A percentile compares a stretch with the other conserved stretches of the same genome.
Evolutionary conservation across 2,113 vertebrate species (phyloP).

Genomic region (Riparia riparia): DNA sequence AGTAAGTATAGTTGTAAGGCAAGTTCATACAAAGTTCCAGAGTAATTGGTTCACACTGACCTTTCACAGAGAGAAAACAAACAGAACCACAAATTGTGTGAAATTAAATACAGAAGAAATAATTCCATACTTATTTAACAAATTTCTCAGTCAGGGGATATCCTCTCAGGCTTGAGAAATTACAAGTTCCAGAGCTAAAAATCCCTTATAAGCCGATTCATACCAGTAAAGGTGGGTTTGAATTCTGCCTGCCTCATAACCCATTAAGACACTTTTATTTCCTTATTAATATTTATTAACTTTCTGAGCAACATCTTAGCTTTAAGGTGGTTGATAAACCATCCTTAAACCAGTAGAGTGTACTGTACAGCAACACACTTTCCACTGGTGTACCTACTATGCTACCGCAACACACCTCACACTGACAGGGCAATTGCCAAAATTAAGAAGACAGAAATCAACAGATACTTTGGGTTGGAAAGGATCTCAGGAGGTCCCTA

Average conservation of each 20-base stretch:
- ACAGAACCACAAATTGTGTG: neutral
- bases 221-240: neutral
- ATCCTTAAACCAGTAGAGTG: neutral
- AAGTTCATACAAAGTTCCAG: conserved; percentile 96
- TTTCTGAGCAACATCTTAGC: neutral
- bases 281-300: neutral
- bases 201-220: neutral
- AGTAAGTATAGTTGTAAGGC: conserved; percentile 91
- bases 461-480: neutral
- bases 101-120: neutral
- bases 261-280: neutral
- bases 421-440: neutral
- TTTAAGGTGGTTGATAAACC: neutral
- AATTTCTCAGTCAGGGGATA: neutral
- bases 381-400: neutral
- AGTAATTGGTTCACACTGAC: conserved; percentile 90
- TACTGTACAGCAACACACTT: neutral
- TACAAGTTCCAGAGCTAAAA: neutral
- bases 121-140: neutral
- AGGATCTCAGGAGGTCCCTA: neutral
- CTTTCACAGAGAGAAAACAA: conserved; percentile 59
- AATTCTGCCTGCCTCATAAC: neutral
- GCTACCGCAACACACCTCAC: neutral
- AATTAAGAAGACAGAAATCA: neutral
- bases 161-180: neutral